Percentiles rank a stretch among this genome's conserved stretches.
Conservation (phyloP, 2,797 vertebrate genomes). For the Epinephelus awoara region DNA sequence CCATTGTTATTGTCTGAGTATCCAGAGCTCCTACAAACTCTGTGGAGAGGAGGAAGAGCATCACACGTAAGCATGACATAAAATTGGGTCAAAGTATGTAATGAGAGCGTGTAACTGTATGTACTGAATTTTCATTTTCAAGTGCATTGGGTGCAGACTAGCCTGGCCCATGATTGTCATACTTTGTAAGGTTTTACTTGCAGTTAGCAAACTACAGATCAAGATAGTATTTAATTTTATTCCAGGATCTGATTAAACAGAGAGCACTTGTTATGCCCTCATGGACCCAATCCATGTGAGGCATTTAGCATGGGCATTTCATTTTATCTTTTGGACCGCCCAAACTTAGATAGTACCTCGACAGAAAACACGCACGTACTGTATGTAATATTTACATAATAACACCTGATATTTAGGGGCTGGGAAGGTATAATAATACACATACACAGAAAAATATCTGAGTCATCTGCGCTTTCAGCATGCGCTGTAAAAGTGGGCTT, state of each 20-base stretch:
- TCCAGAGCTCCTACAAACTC: constrained; percentile 93
- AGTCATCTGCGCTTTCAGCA: neutral
- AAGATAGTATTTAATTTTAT: neutral
- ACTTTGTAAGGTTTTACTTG: neutral
- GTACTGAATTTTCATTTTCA: neutral
- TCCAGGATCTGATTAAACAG: neutral
- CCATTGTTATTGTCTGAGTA: constrained; percentile 91
- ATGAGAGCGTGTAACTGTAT: neutral
- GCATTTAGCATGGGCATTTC: constrained; percentile 5
- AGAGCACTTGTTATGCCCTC: neutral
- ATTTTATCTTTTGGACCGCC: neutral
- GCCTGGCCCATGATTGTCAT: neutral
- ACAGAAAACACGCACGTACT: no score
- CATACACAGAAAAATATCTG: neutral
- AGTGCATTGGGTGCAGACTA: neutral
- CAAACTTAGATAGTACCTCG: neutral
- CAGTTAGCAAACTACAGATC: neutral
- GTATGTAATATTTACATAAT: neutral
- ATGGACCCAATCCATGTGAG: constrained; percentile 25
- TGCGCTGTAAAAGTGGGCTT: neutral
- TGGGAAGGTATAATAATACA: neutral
- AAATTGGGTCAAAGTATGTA: neutral
- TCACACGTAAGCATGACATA: neutral
- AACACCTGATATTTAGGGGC: neutral
- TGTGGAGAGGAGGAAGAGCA: constrained; percentile 66